These are phyloP conservation scores for Odiellus spinosus DNA, from an alignment of 2,888 invertebrate genomes.

Conservation along the genomic window DNA sequence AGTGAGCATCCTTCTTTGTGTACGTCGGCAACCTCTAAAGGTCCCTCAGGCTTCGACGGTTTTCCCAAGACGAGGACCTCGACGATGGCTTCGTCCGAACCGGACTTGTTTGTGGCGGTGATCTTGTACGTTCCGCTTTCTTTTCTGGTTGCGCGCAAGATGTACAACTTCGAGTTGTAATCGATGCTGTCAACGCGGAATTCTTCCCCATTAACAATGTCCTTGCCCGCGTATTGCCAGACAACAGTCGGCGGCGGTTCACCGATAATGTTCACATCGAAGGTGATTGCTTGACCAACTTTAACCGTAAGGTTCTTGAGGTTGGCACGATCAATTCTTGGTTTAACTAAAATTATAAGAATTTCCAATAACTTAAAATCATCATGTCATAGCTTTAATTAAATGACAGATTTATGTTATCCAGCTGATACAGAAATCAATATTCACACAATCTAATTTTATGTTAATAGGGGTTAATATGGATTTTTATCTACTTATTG, in stretches of 20 bases:
- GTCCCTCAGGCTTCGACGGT: constrained; percentile 23
- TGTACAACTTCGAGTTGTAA: constrained; percentile 32
- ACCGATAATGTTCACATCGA: constrained; percentile 76
- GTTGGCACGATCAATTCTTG: constrained; percentile 84
- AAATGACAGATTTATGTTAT: too few relatives aligned
- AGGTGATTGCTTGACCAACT: constrained; percentile 73
- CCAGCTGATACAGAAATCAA: too few relatives aligned
- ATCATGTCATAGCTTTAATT: too few relatives aligned
- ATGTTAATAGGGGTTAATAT: too few relatives aligned
- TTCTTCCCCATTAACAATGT: constrained; percentile 12
- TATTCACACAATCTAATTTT: too few relatives aligned
- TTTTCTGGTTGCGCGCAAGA: constrained; percentile 27
- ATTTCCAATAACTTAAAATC: constrained; percentile 14
- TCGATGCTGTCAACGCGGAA: constrained; percentile 28
- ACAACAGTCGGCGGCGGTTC: constrained; percentile 79
- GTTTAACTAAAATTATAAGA: constrained; percentile 53
- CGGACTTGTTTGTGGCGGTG: constrained; percentile 29
- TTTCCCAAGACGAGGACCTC: constrained; percentile 30
- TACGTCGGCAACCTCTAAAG: constrained; percentile 30
- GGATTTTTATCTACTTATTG: too few relatives aligned
- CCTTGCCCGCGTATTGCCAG: constrained; percentile 55
- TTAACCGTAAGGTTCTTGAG: constrained; percentile 70
- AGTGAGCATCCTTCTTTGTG: constrained; percentile 29
- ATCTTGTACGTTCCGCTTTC: constrained; percentile 30
- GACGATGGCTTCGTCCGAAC: constrained; percentile 29